Percentiles rank a stretch among this genome's conserved stretches.
phyloP scores from a whole-genome alignment of 2,113 vertebrate genomes.

The Phasianus colchicus region DNA sequence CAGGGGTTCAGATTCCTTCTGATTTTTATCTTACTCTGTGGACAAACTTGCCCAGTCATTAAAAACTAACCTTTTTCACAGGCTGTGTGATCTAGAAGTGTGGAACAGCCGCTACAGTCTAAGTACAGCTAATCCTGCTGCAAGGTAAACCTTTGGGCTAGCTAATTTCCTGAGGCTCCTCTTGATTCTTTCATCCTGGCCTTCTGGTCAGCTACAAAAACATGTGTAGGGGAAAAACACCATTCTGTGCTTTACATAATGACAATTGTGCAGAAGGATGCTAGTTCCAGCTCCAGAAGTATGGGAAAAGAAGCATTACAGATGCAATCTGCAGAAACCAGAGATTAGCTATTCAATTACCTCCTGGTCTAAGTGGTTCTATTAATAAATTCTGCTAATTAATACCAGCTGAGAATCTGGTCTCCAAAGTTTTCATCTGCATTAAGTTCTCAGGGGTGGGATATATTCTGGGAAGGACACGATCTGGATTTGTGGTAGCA shows the following conservation, averaged over 20 bases:
- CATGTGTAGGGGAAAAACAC: neutral
- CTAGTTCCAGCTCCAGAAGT: neutral
- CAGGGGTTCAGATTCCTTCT: neutral
- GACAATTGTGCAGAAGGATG: neutral
- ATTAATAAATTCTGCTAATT: neutral
- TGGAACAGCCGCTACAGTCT: neutral
- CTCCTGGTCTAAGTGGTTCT: neutral
- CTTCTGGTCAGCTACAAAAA: neutral
- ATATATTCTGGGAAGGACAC: neutral
- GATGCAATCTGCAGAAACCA: neutral
- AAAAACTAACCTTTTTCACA: neutral
- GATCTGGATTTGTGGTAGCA: neutral
- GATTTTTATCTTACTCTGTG: neutral
- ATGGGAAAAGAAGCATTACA: neutral
- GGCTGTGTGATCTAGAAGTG: neutral
- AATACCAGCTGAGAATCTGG: neutral
- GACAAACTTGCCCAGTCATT: neutral
- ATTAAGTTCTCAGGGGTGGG: neutral
- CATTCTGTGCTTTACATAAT: neutral
- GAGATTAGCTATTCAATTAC: neutral
- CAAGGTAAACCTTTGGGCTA: neutral
- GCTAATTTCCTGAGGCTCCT: neutral
- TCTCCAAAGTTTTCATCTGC: neutral
- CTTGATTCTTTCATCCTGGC: neutral
- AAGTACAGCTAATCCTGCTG: neutral